These are phyloP conservation scores for Pachycephala philippinensis DNA, from an alignment of 2,113 vertebrate genomes.

Conservation along the genomic window DNA sequence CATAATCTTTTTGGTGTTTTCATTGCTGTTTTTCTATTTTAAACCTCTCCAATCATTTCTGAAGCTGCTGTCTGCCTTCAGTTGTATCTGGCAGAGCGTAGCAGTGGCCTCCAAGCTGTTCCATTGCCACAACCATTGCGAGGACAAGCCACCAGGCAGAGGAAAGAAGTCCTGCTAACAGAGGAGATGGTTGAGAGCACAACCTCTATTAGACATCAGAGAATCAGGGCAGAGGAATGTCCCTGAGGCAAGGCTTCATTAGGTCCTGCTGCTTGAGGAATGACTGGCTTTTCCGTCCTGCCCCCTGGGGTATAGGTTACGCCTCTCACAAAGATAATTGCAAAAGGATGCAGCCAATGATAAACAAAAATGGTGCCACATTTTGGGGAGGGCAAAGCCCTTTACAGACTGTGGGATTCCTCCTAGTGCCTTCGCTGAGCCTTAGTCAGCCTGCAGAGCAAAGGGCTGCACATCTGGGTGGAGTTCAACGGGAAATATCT, in stretches of 20 bases:
- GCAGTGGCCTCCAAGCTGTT: neutral
- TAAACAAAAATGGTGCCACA: slow-evolving; percentile 1
- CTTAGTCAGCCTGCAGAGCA: neutral
- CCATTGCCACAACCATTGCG: neutral
- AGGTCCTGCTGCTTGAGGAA: slow-evolving; percentile 56
- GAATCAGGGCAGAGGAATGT: slow-evolving; percentile 30
- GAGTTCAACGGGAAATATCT: slow-evolving; percentile 35
- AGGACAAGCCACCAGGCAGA: neutral
- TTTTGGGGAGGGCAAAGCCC: neutral
- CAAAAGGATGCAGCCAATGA: slow-evolving; percentile 1
- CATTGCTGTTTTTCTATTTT: neutral
- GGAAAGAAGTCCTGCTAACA: neutral
- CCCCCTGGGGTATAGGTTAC: neutral
- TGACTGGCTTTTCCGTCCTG: slow-evolving; percentile 36
- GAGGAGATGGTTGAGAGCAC: neutral
- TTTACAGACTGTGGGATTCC: neutral
- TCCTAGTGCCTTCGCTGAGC: neutral
- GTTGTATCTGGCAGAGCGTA: neutral
- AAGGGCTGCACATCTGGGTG: slow-evolving; percentile 6
- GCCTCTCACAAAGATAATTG: slow-evolving; percentile 33
- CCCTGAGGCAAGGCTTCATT: slow-evolving; percentile 16
- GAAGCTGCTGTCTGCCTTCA: neutral
- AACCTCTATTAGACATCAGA: slow-evolving; percentile 24
- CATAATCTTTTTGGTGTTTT: neutral
- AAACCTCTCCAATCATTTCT: neutral